These are phyloP conservation scores for Abramis brama DNA, from an alignment of 2,113 vertebrate species.

Conservation along the genomic window DNA sequence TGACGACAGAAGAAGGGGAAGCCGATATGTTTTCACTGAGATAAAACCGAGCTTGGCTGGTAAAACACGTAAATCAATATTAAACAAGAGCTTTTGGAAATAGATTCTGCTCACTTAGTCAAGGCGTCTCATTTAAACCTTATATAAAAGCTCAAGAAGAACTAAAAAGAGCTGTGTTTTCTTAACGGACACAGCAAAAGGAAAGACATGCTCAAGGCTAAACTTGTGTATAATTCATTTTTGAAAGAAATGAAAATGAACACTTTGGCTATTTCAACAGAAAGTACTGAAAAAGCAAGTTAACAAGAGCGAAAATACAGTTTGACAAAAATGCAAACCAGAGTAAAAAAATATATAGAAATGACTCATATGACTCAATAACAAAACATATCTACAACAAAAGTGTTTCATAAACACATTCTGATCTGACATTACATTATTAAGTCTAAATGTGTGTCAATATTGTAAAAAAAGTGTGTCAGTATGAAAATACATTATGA, in stretches of 20 bases:
- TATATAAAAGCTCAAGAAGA: neutral
- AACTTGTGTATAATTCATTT: neutral
- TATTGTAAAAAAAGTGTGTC: no score
- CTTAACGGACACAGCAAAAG: neutral
- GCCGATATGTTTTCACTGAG: constrained; percentile 27
- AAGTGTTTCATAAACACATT: no score
- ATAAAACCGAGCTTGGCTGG: constrained; percentile 5
- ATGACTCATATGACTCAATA: neutral
- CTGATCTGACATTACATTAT: no score
- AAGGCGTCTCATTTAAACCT: neutral
- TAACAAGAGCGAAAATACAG: neutral
- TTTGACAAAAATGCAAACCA: neutral
- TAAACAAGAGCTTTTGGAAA: neutral
- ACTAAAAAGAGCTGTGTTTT: neutral
- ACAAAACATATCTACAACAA: no score
- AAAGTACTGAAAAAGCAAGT: neutral
- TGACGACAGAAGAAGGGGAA: constrained; percentile 60
- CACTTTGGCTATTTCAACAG: neutral
- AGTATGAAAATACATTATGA: no score
- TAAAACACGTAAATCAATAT: constrained; percentile 54
- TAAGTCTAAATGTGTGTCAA: no score
- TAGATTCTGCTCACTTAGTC: neutral
- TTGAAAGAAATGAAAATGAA: neutral
- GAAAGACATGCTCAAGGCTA: neutral
- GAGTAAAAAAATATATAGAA: neutral